Percentiles rank a stretch among this genome's conserved stretches.
Evolutionary conservation across 64 coral and sea anemone species (phyloP).

Genomic region (Montipora foliosa): DNA sequence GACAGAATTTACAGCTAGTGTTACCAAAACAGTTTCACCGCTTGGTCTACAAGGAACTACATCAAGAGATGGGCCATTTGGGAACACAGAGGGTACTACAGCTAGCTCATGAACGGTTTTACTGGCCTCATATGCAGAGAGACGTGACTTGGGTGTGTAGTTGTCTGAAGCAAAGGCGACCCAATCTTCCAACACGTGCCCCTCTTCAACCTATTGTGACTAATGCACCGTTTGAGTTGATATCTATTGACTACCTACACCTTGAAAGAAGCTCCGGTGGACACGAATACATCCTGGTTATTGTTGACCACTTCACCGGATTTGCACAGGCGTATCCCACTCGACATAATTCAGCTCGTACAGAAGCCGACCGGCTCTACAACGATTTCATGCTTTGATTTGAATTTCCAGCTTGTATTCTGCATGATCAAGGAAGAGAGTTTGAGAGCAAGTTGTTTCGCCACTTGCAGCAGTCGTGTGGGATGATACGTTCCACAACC

Average conservation of each 20-base stretch:
- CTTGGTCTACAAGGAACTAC: slow-evolving; percentile 52
- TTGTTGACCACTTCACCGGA: slow-evolving; percentile 37
- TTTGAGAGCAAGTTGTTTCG: slow-evolving; percentile 42
- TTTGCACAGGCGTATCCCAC: slow-evolving; percentile 51
- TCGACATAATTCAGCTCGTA: slow-evolving; percentile 28
- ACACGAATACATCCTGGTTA: slow-evolving; percentile 38
- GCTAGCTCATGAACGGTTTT: background rate
- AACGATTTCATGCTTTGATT: slow-evolving; percentile 40
- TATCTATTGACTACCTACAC: slow-evolving; percentile 48
- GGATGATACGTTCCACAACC: background rate
- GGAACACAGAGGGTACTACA: background rate
- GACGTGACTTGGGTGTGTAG: background rate
- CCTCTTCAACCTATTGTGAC: background rate
- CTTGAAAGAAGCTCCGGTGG: slow-evolving; percentile 50
- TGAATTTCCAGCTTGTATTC: slow-evolving; percentile 11
- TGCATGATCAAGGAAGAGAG: slow-evolving; percentile 45
- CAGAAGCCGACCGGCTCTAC: slow-evolving; percentile 29
- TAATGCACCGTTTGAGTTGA: slow-evolving; percentile 27
- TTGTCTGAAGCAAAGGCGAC: background rate
- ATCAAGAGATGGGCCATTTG: slow-evolving; percentile 49
- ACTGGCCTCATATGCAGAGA: background rate
- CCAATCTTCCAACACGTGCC: background rate
- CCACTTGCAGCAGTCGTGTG: slow-evolving; percentile 18
- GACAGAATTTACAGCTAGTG: slow-evolving; percentile 27
- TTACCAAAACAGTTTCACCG: slow-evolving; percentile 17